These are phyloP conservation scores for Sepioteuthis lessoniana DNA, from an alignment of 2,888 invertebrate species.

Conservation along the genomic window DNA sequence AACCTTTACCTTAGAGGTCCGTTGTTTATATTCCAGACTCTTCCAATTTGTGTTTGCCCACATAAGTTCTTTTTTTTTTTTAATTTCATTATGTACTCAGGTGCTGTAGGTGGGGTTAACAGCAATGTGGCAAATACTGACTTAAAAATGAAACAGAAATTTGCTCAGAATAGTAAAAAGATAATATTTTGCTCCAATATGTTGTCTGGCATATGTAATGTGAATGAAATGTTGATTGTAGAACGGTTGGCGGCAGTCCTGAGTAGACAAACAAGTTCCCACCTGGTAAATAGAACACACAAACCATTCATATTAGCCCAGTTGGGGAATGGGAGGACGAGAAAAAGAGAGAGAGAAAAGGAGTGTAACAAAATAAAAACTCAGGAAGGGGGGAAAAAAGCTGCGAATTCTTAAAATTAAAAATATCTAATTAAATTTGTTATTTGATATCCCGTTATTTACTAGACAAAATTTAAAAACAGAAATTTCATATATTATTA, in stretches of 20 bases:
- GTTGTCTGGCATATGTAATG: neutral
- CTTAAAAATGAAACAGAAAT: neutral
- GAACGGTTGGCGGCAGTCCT: neutral
- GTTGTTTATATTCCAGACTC: neutral
- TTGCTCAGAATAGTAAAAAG: neutral
- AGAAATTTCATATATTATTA: no score
- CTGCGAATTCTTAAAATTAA: no score
- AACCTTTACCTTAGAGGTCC: slow-evolving; percentile 33
- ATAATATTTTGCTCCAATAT: slow-evolving; percentile 6
- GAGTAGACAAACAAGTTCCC: neutral
- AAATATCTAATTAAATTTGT: no score
- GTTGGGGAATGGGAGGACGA: no score
- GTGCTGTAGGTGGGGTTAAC: neutral
- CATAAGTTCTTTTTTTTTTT: neutral
- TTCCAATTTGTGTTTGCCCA: slow-evolving; percentile 2
- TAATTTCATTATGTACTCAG: neutral
- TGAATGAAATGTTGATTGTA: neutral
- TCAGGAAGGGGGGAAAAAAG: no score
- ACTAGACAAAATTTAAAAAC: no score
- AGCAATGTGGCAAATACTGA: neutral
- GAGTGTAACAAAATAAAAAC: no score
- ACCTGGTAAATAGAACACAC: neutral
- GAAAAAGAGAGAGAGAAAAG: no score
- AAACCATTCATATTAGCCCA: neutral
- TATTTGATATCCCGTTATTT: no score